These are phyloP conservation scores for Eristalis tenax DNA, from an alignment of 2,888 invertebrate species.

Conservation along the genomic window DNA sequence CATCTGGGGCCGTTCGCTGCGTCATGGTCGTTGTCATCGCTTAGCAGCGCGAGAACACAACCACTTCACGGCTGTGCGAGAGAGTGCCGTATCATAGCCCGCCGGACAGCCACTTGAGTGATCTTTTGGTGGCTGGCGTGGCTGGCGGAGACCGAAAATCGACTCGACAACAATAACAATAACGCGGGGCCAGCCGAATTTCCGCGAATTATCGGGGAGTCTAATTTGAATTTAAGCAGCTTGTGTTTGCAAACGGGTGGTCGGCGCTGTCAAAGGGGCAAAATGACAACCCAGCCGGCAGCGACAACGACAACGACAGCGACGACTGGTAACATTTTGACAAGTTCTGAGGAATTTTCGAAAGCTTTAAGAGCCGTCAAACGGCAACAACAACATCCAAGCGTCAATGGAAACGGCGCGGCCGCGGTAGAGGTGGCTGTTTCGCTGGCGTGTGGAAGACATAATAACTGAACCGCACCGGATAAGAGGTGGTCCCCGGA, in stretches of 20 bases:
- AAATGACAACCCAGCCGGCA: neutral
- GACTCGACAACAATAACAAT: conserved; percentile 2
- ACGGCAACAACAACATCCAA: neutral
- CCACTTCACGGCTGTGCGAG: conserved; percentile 32
- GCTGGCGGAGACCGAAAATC: neutral
- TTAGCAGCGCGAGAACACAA: conserved; percentile 50
- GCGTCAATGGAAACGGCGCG: neutral
- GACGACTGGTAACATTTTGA: conserved; percentile 43
- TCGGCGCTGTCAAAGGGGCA: conserved; percentile 5
- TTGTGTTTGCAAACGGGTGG: conserved; percentile 29
- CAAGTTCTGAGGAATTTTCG: conserved; percentile 55
- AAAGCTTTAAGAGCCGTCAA: neutral
- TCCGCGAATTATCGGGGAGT: conserved; percentile 61
- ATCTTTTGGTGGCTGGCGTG: neutral
- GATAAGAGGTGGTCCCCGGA: conserved; percentile 59
- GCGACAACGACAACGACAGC: neutral
- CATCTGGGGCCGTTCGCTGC: neutral
- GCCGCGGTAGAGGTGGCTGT: neutral
- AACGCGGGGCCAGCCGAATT: conserved; percentile 51
- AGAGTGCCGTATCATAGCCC: conserved; percentile 39
- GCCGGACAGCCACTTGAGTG: conserved; percentile 12
- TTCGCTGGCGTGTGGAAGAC: conserved; percentile 52
- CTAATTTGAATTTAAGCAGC: conserved; percentile 65
- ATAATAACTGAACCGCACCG: conserved; percentile 36
- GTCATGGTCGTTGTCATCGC: conserved; percentile 26